Percentiles rank a stretch among this genome's conserved stretches.
Conservation (phyloP, 2,797 vertebrate genomes). For the Neosilurus hyrtlii region DNA sequence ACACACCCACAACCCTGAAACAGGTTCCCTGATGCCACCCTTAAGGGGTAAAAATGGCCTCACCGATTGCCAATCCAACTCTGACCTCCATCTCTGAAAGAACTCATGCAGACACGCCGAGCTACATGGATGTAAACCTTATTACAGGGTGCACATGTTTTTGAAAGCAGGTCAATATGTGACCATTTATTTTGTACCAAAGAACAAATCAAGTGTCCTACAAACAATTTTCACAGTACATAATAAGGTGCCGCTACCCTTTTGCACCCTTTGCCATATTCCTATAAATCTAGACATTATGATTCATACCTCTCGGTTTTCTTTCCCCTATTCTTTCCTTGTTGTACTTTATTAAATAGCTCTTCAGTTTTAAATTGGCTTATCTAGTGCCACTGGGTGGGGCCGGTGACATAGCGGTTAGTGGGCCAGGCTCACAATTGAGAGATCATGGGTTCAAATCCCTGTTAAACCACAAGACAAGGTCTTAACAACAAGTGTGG, state of each 20-base stretch:
- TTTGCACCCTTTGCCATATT: neutral
- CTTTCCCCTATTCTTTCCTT: neutral
- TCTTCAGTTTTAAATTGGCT: neutral
- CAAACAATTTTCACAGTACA: neutral
- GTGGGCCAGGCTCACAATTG: no score
- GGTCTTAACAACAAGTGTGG: no score
- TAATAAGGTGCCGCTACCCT: neutral
- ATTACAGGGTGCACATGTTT: neutral
- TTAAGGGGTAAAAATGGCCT: neutral
- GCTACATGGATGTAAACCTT: neutral
- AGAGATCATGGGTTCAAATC: no score
- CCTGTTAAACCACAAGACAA: no score
- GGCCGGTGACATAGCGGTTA: no score
- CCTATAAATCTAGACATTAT: neutral
- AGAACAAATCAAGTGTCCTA: neutral
- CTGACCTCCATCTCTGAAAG: neutral
- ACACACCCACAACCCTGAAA: neutral
- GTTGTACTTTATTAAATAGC: neutral
- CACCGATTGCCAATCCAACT: neutral
- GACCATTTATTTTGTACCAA: neutral
- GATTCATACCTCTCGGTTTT: neutral
- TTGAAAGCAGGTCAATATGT: neutral
- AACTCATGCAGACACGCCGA: neutral
- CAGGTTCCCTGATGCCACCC: neutral
- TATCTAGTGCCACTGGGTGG: no score